Evolutionary conservation across 2,888 invertebrate species (phyloP), one percentile per base, ranked within the genome.

Genomic region (Hyles lineata): DNA sequence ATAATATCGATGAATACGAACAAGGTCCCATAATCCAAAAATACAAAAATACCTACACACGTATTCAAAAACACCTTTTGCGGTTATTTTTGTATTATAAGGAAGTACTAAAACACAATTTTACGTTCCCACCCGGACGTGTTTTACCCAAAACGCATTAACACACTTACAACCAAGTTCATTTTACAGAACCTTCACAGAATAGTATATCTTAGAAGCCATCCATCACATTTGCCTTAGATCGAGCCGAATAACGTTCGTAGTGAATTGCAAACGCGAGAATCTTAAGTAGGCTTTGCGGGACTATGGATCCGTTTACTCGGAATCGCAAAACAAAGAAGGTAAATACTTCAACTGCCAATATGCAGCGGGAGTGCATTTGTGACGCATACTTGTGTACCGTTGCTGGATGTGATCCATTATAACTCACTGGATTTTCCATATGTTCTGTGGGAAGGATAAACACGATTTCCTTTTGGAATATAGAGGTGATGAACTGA

Each of bases 241-340:
- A 21, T 50, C 43, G 23, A 50, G 21, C 43, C 50, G 50, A 50
- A 67, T 67, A 50, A 50, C 43, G 7, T 35, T 21, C 43, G 17
- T 25, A 15, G 23, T 50, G 50, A 23, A 23, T 50, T 23, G 50
- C 23, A 67, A 23, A 43, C 35, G 35, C 63, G 15, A 23, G 67
- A 55, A 55, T 43, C 67, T 23, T 67, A 67, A 67, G 67, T 67
- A 67, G 50, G 67, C 23, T 67, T 67, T 67, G 50, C 67, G 67
- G 67, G 43, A 67, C 50, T 43, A 55, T 67, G 67, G 6, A 43
- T 35, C 29, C 25, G 32, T 62, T 62, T 62, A 67, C 23, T 43
- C 15, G 17, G 35, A 67, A 50, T 50, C 21, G 21, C 43, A 50
- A 55, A 67, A 67, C 67, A 67, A 67, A 67, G 43, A 67, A 63